Percentiles rank a stretch among this genome's conserved stretches.
Conservation (phyloP, 1,140 invertebrate species). For the Aphaenogaster rudis region DNA sequence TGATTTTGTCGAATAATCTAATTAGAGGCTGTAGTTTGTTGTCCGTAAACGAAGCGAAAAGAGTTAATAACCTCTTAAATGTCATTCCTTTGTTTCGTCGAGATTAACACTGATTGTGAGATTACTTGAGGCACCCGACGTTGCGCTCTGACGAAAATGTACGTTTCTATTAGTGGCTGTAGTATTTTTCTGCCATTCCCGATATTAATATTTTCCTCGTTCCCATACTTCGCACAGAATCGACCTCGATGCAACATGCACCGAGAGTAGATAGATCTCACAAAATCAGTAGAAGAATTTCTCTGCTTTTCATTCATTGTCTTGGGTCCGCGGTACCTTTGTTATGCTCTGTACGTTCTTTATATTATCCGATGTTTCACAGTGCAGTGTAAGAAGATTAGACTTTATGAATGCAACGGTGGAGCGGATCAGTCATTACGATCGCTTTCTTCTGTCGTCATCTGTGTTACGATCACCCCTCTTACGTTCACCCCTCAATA, state of each 20-base stretch:
- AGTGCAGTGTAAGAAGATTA: background rate
- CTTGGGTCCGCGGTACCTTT: background rate
- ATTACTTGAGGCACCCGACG: slow-evolving; percentile 17
- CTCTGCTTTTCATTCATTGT: background rate
- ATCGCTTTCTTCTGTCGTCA: background rate
- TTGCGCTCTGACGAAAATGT: background rate
- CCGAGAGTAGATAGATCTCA: slow-evolving; percentile 6
- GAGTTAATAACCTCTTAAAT: slow-evolving; percentile 47
- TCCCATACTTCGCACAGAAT: slow-evolving; percentile 23
- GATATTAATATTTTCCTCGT: slow-evolving; percentile 71
- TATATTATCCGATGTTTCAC: background rate
- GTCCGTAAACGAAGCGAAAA: slow-evolving; percentile 5
- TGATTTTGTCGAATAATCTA: slow-evolving; percentile 7
- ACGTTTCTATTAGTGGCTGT: slow-evolving; percentile 1
- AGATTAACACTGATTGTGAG: slow-evolving; percentile 11
- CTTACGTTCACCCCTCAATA: background rate
- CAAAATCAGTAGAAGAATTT: background rate
- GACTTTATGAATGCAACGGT: background rate
- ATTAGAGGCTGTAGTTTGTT: background rate
- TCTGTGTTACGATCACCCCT: background rate
- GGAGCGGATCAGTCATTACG: background rate
- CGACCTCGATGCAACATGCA: slow-evolving; percentile 16
- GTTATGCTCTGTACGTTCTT: background rate
- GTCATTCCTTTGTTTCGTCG: slow-evolving; percentile 21
- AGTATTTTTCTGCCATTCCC: background rate